A percentile compares a stretch with the other conserved stretches of the same genome.
Evolutionary conservation across 2,113 vertebrate species (phyloP).

Genomic region (Silurus asotus): DNA sequence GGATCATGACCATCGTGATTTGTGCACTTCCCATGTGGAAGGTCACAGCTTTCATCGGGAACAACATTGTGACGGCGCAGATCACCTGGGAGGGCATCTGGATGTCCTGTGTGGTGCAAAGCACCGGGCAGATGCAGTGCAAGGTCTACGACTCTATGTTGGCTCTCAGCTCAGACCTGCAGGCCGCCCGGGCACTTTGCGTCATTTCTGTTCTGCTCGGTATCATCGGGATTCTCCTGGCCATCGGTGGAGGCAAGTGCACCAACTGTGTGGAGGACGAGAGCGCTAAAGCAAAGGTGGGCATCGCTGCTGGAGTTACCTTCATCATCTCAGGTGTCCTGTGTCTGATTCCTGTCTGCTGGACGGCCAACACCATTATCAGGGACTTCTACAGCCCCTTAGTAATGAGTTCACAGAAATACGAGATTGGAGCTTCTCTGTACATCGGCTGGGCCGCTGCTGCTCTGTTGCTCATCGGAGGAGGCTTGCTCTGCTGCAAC

Average conservation of each 20-base stretch:
- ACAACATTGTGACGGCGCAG: slow-evolving; percentile 86
- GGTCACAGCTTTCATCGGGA: slow-evolving; percentile 82
- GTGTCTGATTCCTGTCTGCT: slow-evolving; percentile 83
- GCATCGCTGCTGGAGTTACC: slow-evolving; percentile 73
- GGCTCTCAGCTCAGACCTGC: slow-evolving; percentile 79
- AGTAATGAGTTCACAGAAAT: slow-evolving; percentile 69
- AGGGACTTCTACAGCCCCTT: slow-evolving; percentile 85
- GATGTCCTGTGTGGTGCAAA: slow-evolving; percentile 94
- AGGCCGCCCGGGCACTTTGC: slow-evolving; percentile 82
- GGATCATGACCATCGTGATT: slow-evolving; percentile 81
- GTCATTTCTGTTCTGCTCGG: slow-evolving; percentile 81
- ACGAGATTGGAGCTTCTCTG: slow-evolving; percentile 82
- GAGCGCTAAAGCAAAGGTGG: slow-evolving; percentile 75
- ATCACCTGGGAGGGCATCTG: slow-evolving; percentile 90
- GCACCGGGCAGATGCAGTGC: slow-evolving; percentile 95
- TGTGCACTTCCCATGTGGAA: slow-evolving; percentile 88
- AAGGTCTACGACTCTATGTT: slow-evolving; percentile 90
- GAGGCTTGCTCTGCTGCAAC: slow-evolving; percentile 83
- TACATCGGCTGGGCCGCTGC: slow-evolving; percentile 89
- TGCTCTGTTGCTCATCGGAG: slow-evolving; percentile 79
- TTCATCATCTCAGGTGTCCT: slow-evolving; percentile 79
- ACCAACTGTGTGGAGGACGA: slow-evolving; percentile 92
- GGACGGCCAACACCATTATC: slow-evolving; percentile 83
- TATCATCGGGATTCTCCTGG: slow-evolving; percentile 75
- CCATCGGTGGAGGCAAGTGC: slow-evolving; percentile 84